These are phyloP conservation scores for Anomalospiza imberbis DNA, from an alignment of 2,797 vertebrate species.

Conservation along the genomic window DNA sequence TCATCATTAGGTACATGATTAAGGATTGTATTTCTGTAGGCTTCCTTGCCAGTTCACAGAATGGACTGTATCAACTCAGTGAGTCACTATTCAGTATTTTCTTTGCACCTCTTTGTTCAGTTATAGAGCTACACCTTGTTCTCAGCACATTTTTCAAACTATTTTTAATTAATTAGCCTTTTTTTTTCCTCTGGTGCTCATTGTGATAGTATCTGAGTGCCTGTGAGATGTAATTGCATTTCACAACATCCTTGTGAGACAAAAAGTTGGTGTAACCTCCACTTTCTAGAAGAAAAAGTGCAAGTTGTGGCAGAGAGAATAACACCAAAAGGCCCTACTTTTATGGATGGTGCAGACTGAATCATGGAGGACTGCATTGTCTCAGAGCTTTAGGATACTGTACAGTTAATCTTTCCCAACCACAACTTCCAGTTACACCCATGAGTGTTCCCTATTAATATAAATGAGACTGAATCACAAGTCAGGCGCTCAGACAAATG, in stretches of 20 bases:
- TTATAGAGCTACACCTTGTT: background rate
- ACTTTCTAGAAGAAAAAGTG: background rate
- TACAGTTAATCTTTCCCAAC: background rate
- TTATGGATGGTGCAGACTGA: background rate
- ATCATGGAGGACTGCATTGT: background rate
- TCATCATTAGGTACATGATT: background rate
- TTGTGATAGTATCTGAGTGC: background rate
- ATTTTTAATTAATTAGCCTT: slow-evolving; percentile 2
- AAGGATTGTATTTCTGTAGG: background rate
- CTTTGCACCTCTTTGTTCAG: background rate
- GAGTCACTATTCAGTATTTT: background rate
- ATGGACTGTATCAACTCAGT: background rate
- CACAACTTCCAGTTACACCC: background rate
- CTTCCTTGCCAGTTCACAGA: background rate
- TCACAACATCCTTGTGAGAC: background rate
- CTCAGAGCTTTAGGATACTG: background rate
- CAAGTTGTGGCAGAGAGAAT: background rate
- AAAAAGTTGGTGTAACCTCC: background rate
- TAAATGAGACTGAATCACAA: background rate
- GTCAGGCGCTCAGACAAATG: background rate
- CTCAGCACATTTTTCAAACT: background rate
- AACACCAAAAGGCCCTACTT: background rate
- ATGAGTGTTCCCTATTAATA: background rate
- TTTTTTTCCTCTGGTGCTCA: background rate
- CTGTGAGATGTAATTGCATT: background rate